Base-by-base conservation (phyloP, 2,113 vertebrate genomes). In the Labrus mixtus region DNA sequence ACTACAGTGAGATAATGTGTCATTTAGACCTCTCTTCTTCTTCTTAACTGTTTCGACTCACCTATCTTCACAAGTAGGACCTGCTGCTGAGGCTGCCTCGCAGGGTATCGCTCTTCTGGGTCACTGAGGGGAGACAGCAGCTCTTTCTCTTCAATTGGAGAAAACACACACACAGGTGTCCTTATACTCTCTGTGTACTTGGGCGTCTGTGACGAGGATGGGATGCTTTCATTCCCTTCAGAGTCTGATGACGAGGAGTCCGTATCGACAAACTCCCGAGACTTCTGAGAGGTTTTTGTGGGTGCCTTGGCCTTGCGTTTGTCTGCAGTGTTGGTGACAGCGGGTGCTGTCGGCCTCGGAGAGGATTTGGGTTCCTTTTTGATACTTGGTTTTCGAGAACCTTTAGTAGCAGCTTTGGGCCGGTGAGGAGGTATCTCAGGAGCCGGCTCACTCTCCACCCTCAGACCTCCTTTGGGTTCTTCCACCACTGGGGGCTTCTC, bases 211-310 rank as follows among this genome's bases (percentile, higher is more conserved):
- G 97, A 99, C 8, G 96, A 98, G 29, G 97, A 97, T 29, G 97
- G 97, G 73, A 97, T 96, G 90, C 98, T 98, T 84, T 98, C 97
- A 19, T 97, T 98, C 90, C 96, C 97, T 92, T 99, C 98, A 0
- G 97, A 98, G 89, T 99, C 98, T 39, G 98, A 98, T 46, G 98
- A 97, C 13, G 98, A 98, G 39, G 96, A 96, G 93, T 98, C 97
- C 15, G 98, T 98, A 77, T 98, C 96, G 61, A 99, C 94, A 85
- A 97, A 97, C 94, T 99, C 97, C 6, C 96, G 95, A 48, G 97
- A 98, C 90, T 99, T 99, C 91, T 97, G 96, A 51, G 96, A 92
- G 56, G 95, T 92, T 93, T 98, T 99, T 82, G 91, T 95, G 2
- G 95, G 91, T 33, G 95, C 93, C 85, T 97, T 98, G 23, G 95